A percentile compares a stretch with the other conserved stretches of the same genome.
These are phyloP conservation scores for Matsumyia berberina DNA, from an alignment of 2,888 invertebrate species.

Conservation along the genomic window DNA sequence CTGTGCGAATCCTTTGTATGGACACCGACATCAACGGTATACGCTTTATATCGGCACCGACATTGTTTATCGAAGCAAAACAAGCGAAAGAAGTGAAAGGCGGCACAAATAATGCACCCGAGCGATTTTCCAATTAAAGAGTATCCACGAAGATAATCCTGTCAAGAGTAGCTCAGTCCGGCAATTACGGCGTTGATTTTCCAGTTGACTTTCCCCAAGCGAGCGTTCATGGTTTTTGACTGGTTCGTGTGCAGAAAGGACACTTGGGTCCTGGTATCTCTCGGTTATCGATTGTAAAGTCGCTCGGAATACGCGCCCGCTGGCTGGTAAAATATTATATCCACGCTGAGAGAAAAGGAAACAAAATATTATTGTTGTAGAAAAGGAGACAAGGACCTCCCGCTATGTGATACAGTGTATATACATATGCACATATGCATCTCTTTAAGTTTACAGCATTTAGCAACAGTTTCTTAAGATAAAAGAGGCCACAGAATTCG, in stretches of 20 bases:
- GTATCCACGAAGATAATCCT: slow-evolving; percentile 38
- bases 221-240: neutral
- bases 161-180: slow-evolving; percentile 24
- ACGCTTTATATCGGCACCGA: slow-evolving; percentile 35
- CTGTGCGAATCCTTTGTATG: slow-evolving; percentile 56
- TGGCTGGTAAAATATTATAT: slow-evolving; percentile 2
- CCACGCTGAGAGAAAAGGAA: neutral
- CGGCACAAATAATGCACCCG: slow-evolving; percentile 17
- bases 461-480: too few species aligned
- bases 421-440: too few species aligned
- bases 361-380: too few species aligned
- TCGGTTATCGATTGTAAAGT: neutral
- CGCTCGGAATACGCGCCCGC: neutral
- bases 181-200: slow-evolving; percentile 46
- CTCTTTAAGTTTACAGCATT: too few species aligned
- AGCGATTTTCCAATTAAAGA: slow-evolving; percentile 44
- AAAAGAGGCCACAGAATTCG: too few species aligned
- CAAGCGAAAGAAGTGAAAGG: slow-evolving; percentile 44
- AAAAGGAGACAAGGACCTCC: too few species aligned
- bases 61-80: slow-evolving; percentile 44
- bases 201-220: slow-evolving; percentile 53
- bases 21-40: slow-evolving; percentile 42
- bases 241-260: neutral
- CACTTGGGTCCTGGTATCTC: neutral
- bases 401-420: too few species aligned